Evolutionary conservation across 1,140 invertebrate genomes (phyloP).

Genomic region (Lutraria rhynchaena): DNA sequence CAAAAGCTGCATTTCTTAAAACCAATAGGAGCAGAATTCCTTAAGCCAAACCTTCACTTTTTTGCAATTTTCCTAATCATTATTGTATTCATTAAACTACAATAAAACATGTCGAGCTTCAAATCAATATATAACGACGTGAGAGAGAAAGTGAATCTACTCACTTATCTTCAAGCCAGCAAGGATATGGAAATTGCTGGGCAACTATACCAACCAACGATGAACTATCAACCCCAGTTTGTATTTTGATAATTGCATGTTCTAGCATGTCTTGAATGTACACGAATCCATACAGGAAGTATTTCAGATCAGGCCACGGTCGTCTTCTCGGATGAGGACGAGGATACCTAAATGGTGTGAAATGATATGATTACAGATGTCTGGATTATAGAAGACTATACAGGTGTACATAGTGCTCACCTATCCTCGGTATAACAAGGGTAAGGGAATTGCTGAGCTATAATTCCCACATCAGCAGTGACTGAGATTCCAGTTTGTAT

Average conservation of each 20-base stretch:
- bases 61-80: too few species aligned
- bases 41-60: too few species aligned
- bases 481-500: conserved; percentile 81
- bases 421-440: conserved; percentile 88
- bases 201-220: conserved; percentile 75
- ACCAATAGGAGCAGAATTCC: too few species aligned
- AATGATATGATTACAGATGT: background rate
- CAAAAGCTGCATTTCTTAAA: too few species aligned
- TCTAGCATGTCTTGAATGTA: conserved; percentile 85
- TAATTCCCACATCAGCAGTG: conserved; percentile 66
- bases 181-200: conserved; percentile 88
- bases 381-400: background rate
- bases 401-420: conserved; percentile 76
- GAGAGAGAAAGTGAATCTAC: conserved; percentile 57
- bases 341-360: conserved; percentile 72
- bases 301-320: conserved; percentile 84
- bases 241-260: conserved; percentile 83
- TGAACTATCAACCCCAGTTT: conserved; percentile 79
- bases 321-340: conserved; percentile 81
- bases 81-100: too few species aligned
- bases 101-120: too few species aligned
- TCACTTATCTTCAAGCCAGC: conserved; percentile 87
- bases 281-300: conserved; percentile 85
- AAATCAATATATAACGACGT: too few species aligned
- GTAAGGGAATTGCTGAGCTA: conserved; percentile 88